Evolutionary conservation across 2,888 invertebrate genomes (phyloP).

Genomic region (Pandemis corylana): DNA sequence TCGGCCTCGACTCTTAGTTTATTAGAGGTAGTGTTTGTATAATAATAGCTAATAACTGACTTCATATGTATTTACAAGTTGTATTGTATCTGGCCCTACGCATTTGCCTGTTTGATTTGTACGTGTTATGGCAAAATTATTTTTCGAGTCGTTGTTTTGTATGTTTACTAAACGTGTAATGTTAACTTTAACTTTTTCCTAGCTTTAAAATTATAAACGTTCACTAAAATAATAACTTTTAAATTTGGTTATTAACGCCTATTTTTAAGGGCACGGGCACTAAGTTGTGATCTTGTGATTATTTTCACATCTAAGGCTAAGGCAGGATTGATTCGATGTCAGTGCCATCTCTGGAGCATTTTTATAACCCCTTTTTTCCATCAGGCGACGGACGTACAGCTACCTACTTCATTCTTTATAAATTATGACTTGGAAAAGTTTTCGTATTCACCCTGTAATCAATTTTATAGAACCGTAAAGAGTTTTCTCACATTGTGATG

Average conservation of each 20-base stretch:
- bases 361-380: slow-evolving; percentile 1
- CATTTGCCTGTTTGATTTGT: background rate
- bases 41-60: slow-evolving; percentile 6
- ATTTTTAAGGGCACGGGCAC: no score
- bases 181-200: background rate
- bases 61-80: background rate
- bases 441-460: slow-evolving; percentile 33
- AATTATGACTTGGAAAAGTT: slow-evolving; percentile 32
- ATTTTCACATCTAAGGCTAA: background rate
- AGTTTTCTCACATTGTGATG: slow-evolving; percentile 21
- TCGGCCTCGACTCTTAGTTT: slow-evolving; percentile 13
- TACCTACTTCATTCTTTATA: slow-evolving; percentile 10
- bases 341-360: background rate
- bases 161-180: background rate
- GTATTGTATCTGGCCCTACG: background rate
- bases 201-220: background rate
- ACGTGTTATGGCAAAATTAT: background rate
- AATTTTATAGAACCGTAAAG: slow-evolving; percentile 35
- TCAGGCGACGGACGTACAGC: background rate
- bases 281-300: no score
- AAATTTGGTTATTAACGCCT: no score
- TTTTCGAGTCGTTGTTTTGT: background rate
- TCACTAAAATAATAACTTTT: no score
- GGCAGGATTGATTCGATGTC: background rate
- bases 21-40: slow-evolving; percentile 15